phyloP scores from a whole-genome alignment of 2,113 vertebrate genomes.

The Bos indicus region DNA sequence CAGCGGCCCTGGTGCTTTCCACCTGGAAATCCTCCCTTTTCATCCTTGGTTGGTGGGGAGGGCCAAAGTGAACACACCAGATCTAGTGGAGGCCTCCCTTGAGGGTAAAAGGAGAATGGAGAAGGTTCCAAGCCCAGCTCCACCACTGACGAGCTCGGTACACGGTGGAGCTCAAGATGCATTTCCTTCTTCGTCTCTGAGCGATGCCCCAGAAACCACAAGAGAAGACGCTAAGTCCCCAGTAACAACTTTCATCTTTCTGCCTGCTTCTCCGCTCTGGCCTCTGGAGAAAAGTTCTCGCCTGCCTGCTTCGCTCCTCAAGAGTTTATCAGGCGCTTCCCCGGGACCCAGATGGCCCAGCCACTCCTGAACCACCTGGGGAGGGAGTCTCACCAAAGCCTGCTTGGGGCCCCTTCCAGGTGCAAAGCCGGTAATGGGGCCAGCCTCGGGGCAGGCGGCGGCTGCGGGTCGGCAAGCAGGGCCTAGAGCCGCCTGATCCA shows the following conservation, averaged over 20 bases:
- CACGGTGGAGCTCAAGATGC: neutral
- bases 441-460: neutral
- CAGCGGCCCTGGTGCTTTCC: neutral
- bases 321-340: neutral
- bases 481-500: neutral
- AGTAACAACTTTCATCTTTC: neutral
- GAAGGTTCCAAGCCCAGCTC: neutral
- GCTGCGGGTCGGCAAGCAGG: neutral
- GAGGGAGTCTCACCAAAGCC: neutral
- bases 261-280: neutral
- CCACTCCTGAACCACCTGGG: neutral
- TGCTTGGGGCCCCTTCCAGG: neutral
- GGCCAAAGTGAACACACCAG: neutral
- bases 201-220: neutral
- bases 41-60: neutral
- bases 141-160: neutral
- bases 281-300: neutral
- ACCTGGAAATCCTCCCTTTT: neutral
- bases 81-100: neutral
- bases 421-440: neutral
- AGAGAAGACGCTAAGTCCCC: neutral
- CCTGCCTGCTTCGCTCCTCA: neutral
- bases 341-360: neutral
- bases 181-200: neutral
- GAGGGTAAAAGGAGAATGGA: no score